A percentile compares a stretch with the other conserved stretches of the same genome.
These are phyloP conservation scores for Promerops cafer DNA, from an alignment of 2,113 vertebrate genomes.

Conservation along the genomic window DNA sequence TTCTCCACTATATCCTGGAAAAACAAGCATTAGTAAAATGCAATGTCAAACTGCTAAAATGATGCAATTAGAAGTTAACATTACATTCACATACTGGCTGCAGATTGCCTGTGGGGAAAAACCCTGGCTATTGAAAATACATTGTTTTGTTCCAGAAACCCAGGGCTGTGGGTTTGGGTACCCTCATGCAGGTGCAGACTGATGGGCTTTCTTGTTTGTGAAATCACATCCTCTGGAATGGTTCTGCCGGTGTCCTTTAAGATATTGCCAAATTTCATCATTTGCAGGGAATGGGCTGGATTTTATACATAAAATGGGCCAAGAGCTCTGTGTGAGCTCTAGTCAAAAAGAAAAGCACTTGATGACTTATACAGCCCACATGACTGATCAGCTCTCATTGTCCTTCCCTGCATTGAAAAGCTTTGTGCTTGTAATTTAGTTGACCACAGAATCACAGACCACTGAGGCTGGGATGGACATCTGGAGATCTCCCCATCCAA, in stretches of 20 bases:
- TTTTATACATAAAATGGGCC: conserved; percentile 33
- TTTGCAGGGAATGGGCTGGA: not conserved
- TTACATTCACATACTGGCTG: not conserved
- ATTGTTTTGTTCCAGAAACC: not conserved
- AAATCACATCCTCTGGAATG: not conserved
- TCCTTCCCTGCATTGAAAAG: not conserved
- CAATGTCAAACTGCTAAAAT: conserved; percentile 4
- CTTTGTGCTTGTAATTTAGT: not conserved
- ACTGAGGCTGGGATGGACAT: not conserved
- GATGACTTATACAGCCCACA: not conserved
- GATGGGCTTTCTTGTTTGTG: not conserved
- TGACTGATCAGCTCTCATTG: not conserved
- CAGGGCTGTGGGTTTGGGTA: not conserved
- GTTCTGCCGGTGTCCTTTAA: not conserved
- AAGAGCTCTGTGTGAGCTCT: not conserved
- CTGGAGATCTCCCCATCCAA: not conserved
- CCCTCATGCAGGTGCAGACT: not conserved
- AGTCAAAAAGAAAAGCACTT: not conserved
- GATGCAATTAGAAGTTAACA: conserved; percentile 20
- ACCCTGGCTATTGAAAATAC: not conserved
- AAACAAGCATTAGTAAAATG: not conserved
- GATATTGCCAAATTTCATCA: not conserved
- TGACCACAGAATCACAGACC: not conserved
- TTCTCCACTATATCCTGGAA: not conserved
- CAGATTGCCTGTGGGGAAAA: not conserved